Evolutionary conservation across 2,113 vertebrate genomes (phyloP), one percentile per base, ranked within the genome.

Genomic region (Suricata suricatta): DNA sequence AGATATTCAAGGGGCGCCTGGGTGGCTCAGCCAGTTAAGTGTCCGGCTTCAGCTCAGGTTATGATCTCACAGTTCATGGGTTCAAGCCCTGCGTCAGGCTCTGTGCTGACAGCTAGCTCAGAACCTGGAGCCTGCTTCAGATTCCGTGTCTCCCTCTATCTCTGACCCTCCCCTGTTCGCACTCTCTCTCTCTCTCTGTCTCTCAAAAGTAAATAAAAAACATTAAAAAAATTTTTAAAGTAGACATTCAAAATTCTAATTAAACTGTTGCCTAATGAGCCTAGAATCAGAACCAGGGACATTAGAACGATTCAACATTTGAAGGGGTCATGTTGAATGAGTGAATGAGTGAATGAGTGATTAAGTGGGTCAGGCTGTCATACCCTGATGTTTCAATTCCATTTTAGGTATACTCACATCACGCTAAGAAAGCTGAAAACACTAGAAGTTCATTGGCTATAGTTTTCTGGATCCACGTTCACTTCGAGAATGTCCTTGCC

Each of bases 241-340:
- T 21, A 47, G 44, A 47, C 44, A 63, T 47, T 82, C n/a, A 74
- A 35, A 10, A 41, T 54, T 63, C 68, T 96, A 77, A 71, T 86
- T 89, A 92, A 7, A 76, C 19, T 41, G 21, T 71, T 83, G 12
- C 50, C 63, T 91, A 64, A 57, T 81, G 25, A 92, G 25, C 14
- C 33, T 81, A 27, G 21, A 92, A 95, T 76, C 66, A 92, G 77
- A 71, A 80, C 63, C 29, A 92, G 60, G 12, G 33, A 8, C 2
- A 38, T 94, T 69, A 92, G 23, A 77, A 92, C 76, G 86, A 89
- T 82, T 81, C 66, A 97, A 0, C 27, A 66, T 60, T 84, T 88
- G 91, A 97, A 83, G 64, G 11, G 2, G 21, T 79, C 63, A 77
- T 60, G 47, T 25, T 44, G 38, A 74, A 44, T 38, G 35, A 72